These are phyloP conservation scores for Helobdella robusta DNA, from an alignment of 2,888 invertebrate genomes.

Conservation along the genomic window DNA sequence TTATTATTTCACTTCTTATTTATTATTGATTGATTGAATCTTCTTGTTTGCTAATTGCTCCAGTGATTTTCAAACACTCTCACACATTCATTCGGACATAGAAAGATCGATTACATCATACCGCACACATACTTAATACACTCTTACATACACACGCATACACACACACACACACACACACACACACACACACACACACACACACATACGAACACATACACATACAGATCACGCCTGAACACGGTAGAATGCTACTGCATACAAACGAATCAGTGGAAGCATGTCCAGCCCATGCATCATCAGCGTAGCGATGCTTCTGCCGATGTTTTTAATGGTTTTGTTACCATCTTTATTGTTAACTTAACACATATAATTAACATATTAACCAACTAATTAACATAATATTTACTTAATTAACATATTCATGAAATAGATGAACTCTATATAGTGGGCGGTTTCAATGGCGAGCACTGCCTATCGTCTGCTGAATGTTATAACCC, in stretches of 20 bases:
- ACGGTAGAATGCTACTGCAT: conserved; percentile 77
- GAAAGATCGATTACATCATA: too few species aligned
- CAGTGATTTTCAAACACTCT: too few species aligned
- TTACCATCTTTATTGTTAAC: background rate
- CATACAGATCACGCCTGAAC: conserved; percentile 73
- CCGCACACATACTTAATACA: too few species aligned
- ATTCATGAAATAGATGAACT: conserved; percentile 53
- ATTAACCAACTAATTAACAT: background rate
- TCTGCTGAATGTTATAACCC: conserved; percentile 69
- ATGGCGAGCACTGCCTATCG: conserved; percentile 65
- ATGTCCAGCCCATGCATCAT: conserved; percentile 70
- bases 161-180: too few species aligned
- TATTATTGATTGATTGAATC: too few species aligned
- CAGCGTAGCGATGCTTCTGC: conserved; percentile 71
- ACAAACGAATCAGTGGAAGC: conserved; percentile 66
- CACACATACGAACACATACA: too few species aligned
- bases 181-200: too few species aligned
- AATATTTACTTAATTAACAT: background rate
- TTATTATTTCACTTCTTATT: too few species aligned
- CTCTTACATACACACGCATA: too few species aligned
- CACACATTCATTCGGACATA: too few species aligned
- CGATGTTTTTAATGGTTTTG: conserved; percentile 56
- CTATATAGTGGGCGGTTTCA: conserved; percentile 72
- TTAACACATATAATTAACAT: background rate
- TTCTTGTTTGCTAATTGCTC: too few species aligned